Conservation (phyloP, 2,797 vertebrate genomes). For the Aplochiton taeniatus region DNA sequence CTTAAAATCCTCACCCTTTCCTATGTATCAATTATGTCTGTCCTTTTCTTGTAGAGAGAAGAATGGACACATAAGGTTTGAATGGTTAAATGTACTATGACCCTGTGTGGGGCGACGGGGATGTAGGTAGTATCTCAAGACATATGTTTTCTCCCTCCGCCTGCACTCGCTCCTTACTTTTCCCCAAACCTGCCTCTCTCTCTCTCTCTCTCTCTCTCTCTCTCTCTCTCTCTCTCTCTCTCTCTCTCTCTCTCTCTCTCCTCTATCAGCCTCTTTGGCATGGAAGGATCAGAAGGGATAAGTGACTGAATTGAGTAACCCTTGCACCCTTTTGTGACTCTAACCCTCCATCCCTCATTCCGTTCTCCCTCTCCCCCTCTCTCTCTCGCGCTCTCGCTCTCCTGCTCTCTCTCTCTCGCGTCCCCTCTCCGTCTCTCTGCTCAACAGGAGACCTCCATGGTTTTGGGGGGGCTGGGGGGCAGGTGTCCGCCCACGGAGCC, state of each 20-base stretch:
- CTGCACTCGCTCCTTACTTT: too few species aligned
- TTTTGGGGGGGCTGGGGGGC: constrained; percentile 81
- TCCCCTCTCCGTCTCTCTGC: constrained; percentile 18
- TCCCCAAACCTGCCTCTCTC: not conserved
- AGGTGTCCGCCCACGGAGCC: constrained; percentile 86
- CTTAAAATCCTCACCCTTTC: constrained; percentile 12
- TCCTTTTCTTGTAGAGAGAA: not conserved
- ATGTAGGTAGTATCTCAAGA: constrained; percentile 8
- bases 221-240: not conserved
- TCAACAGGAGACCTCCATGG: constrained; percentile 94
- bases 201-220: not conserved
- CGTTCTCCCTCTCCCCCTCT: constrained; percentile 9
- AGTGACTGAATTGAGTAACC: constrained; percentile 57
- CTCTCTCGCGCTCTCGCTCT: constrained; percentile 4
- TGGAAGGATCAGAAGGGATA: constrained; percentile 32
- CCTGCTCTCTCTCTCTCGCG: constrained; percentile 19
- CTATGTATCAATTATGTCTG: not conserved
- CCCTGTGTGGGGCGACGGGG: constrained; percentile 28
- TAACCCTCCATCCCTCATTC: constrained; percentile 26
- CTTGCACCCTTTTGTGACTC: constrained; percentile 43
- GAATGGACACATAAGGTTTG: constrained; percentile 17
- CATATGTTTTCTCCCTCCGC: too few species aligned
- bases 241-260: constrained; percentile 24
- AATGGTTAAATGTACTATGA: constrained; percentile 26
- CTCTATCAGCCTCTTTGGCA: constrained; percentile 3